Base-by-base conservation (phyloP, 2,113 vertebrate genomes). In the Alces alces region DNA sequence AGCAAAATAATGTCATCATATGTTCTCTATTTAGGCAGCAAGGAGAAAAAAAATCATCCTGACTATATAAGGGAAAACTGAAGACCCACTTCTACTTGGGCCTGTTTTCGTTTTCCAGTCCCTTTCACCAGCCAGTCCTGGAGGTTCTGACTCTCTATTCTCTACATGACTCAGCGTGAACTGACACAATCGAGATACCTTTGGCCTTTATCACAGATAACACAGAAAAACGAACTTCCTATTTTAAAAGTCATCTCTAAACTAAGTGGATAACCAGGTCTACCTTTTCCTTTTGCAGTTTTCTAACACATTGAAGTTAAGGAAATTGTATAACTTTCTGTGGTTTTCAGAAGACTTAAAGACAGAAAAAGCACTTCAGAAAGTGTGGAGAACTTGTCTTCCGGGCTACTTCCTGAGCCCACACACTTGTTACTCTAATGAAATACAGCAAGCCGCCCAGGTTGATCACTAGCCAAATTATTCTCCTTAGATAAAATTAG, bases 321-420 rank as follows among this genome's bases (percentile, higher is more conserved):
- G 30, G 30, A 93, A 23, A 19, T 52, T 19, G 60, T 89, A 80
- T n/a, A 84, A 70, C 36, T 64, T 96, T 93, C 66, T 92, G 94
- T 55, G 84, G 85, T 36, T 96, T 96, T 96, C 76, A 73, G 25
- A 92, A 82, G 64, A 92, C n/a, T 88, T 95, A 90, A 93, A 95
- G 55, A 92, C 52, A 94, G 82, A 82, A 88, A 96, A 84, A 95
- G 28, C 92, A 76, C 39, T 61, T 93, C 57, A 50, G 8, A 23
- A 76, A 89, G 70, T 76, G 13, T 73, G 76, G 19, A 86, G 47
- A 88, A 58, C 14, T 61, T 61, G 36, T 58, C 83, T 93, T 79
- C 61, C 33, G 2, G 25, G 82, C 85, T 84, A 30, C 9, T 87
- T 89, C 82, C 94, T 78, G 16, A 64, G 50, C 14, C 50, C 27